phyloP scores from a whole-genome alignment of 2,113 vertebrate genomes.

The Oostethus manadensis region DNA sequence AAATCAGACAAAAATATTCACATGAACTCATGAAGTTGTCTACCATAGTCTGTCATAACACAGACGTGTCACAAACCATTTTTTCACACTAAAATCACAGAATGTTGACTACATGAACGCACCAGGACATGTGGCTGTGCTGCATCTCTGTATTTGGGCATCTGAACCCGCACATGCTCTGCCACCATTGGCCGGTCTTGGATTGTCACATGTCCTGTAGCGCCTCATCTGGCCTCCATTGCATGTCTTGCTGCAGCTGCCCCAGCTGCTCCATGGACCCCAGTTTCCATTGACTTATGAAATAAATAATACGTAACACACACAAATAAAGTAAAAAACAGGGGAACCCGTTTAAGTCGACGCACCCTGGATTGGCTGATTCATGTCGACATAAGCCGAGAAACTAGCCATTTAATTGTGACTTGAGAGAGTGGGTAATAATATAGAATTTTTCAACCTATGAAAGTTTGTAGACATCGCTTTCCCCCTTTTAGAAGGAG shows the following conservation, averaged over 20 bases:
- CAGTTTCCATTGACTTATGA: slow-evolving; percentile 85
- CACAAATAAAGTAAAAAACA: background rate
- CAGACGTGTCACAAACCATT: background rate
- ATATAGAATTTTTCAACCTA: background rate
- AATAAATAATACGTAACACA: background rate
- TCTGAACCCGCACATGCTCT: slow-evolving; percentile 86
- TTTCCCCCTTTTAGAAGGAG: too few relatives aligned
- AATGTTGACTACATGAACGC: slow-evolving; percentile 18
- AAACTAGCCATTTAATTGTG: too few relatives aligned
- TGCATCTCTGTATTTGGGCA: slow-evolving; percentile 84
- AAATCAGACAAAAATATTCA: slow-evolving; percentile 8
- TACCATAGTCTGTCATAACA: background rate
- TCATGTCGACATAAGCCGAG: too few relatives aligned
- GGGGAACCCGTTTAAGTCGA: too few relatives aligned
- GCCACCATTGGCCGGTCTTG: slow-evolving; percentile 80
- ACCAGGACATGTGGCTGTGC: slow-evolving; percentile 80
- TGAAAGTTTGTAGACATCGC: background rate
- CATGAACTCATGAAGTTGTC: background rate
- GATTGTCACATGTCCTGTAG: slow-evolving; percentile 87
- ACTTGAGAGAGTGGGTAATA: background rate
- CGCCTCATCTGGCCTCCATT: slow-evolving; percentile 83
- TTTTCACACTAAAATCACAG: background rate
- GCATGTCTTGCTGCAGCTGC: slow-evolving; percentile 87
- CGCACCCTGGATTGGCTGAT: too few relatives aligned
- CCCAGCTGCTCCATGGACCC: slow-evolving; percentile 90